These are phyloP conservation scores for Pyrgilauda ruficollis DNA, from an alignment of 2,113 vertebrate genomes.

Conservation along the genomic window DNA sequence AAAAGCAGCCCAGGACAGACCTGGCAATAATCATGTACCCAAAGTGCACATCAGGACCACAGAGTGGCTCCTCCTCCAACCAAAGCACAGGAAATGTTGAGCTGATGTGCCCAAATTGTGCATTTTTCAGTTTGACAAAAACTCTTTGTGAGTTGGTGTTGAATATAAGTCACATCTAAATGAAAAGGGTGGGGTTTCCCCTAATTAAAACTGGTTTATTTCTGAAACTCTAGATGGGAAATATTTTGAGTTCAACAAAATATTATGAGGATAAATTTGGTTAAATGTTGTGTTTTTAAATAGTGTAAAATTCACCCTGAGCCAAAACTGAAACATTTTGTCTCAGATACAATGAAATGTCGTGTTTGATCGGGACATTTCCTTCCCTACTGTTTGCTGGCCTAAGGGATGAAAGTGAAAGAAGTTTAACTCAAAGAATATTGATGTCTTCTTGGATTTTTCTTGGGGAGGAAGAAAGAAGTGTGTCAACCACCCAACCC, in stretches of 20 bases:
- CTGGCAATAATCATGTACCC: background rate
- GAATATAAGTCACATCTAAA: background rate
- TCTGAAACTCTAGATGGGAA: background rate
- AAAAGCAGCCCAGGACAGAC: background rate
- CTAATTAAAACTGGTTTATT: background rate
- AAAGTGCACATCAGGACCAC: background rate
- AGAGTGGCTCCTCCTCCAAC: background rate
- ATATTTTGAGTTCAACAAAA: constrained; percentile 26
- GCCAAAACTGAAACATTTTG: background rate
- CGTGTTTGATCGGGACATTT: background rate
- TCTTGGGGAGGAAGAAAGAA: background rate
- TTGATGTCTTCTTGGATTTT: background rate
- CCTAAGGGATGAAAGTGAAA: background rate
- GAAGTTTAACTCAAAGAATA: background rate
- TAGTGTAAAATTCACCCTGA: background rate
- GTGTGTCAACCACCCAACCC: background rate
- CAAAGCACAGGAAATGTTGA: background rate
- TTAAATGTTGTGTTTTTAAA: constrained; percentile 27
- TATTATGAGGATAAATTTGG: background rate
- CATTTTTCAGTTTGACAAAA: background rate
- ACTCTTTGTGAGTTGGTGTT: background rate
- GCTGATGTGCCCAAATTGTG: background rate
- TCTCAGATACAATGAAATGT: background rate
- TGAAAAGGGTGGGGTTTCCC: background rate
- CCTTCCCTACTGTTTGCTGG: background rate